These are phyloP conservation scores for Sitodiplosis mosellana DNA, from an alignment of 1,140 invertebrate genomes.

Conservation along the genomic window DNA sequence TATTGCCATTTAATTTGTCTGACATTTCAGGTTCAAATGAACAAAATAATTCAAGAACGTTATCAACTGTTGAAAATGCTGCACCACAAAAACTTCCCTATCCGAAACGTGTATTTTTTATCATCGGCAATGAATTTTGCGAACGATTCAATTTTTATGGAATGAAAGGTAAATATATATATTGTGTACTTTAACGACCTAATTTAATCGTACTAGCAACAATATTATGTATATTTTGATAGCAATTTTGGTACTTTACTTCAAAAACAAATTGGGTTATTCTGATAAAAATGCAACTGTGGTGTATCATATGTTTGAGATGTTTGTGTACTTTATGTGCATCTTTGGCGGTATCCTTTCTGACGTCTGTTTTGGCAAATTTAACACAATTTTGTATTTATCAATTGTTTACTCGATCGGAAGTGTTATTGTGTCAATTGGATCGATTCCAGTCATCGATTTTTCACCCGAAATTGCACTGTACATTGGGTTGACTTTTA, in stretches of 20 bases:
- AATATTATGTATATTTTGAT: neutral
- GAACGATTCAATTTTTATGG: constrained; percentile 1
- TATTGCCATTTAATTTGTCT: too few species aligned
- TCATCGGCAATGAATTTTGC: neutral
- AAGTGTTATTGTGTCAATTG: constrained; percentile 39
- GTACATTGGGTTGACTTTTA: constrained; percentile 37
- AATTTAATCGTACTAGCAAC: neutral
- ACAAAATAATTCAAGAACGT: too few species aligned
- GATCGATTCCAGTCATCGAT: constrained; percentile 20
- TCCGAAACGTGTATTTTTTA: neutral
- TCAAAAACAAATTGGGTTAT: constrained; percentile 46
- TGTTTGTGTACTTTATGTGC: constrained; percentile 78
- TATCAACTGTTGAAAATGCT: too few species aligned
- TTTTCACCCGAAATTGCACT: constrained; percentile 24
- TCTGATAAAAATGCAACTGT: constrained; percentile 47
- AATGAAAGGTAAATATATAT: neutral
- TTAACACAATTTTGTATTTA: constrained; percentile 52
- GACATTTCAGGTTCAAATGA: too few species aligned
- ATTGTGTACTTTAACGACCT: neutral
- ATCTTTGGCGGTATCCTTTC: constrained; percentile 73
- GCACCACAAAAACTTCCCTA: neutral
- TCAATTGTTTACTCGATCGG: constrained; percentile 53
- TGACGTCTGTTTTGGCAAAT: constrained; percentile 74
- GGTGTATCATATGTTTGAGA: constrained; percentile 71
- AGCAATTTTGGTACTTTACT: constrained; percentile 71